phyloP scores from a whole-genome alignment of 2,113 vertebrate genomes.

The Lamprologus callipterus region DNA sequence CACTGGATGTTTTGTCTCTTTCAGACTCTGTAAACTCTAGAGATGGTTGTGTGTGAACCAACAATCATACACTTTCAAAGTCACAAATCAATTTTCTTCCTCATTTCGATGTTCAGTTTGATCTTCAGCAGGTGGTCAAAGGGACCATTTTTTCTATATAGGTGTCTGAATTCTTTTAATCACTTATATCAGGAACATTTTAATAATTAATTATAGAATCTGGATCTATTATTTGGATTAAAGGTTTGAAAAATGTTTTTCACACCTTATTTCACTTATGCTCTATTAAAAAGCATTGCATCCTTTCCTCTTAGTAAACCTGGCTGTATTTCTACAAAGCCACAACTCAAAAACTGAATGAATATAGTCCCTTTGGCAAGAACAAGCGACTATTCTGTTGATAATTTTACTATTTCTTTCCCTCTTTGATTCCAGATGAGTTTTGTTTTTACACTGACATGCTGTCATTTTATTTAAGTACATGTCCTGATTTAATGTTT shows the following conservation, averaged over 20 bases:
- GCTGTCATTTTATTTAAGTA: background rate
- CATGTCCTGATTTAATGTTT: background rate
- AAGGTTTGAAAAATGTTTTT: background rate
- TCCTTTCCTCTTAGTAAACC: background rate
- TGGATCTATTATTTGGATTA: background rate
- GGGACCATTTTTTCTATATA: background rate
- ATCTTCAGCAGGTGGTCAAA: background rate
- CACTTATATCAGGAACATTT: background rate
- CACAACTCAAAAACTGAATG: background rate
- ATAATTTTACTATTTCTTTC: background rate
- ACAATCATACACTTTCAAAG: background rate
- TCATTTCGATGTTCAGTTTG: background rate
- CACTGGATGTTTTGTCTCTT: background rate
- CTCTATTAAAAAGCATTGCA: rapidly evolving
- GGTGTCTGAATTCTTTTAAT: background rate
- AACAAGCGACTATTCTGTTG: background rate
- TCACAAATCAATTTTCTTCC: background rate
- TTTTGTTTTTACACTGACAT: background rate
- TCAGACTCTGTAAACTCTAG: background rate
- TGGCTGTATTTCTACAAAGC: background rate
- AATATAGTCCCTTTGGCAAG: background rate
- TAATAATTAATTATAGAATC: background rate
- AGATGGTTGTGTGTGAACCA: background rate
- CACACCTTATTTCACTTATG: background rate
- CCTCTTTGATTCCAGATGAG: background rate